Base-by-base conservation (phyloP, 2,888 invertebrate species). In the Neoaliturus tenellus region DNA sequence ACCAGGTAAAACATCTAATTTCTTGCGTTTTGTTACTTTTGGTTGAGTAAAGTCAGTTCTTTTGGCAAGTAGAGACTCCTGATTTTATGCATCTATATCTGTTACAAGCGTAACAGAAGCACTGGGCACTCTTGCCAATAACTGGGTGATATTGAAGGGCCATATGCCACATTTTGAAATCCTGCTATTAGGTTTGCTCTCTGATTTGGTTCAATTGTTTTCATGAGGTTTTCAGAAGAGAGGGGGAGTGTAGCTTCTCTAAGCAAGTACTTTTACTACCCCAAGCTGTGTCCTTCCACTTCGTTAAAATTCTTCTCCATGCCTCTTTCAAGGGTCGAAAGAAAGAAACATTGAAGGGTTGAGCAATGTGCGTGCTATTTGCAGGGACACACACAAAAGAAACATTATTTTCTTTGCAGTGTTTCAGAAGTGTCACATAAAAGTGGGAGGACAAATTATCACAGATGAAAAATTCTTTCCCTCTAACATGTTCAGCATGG, bases 401-500 rank as follows among this genome's bases (percentile, higher is more conserved):
- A 17, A 48, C n/a, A 48, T 48, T 48, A 17, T 48, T 48, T 17
- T 17, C 12, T 17, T 48, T 14, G 14, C 48, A 48, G 4, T 35
- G 35, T 35, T 35, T 35, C 10, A 35, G 35, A 35, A 35, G 4
- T 35, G 35, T 35, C 35, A 35, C 35, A 35, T 4, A 35, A 35
- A 35, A 35, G 35, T 35, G 35, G 4, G 35, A 35, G 35, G 35
- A 35, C 10, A 35, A 35, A 35, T 35, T 35, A 35, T 35, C 35
- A 35, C 35, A 35, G 35, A 35, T 35, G 35, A 35, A 35, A 35
- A 4, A 6, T 35, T 35, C 35, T 35, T 35, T 35, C 35, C 35
- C 10, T 35, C 35, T 35, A 31, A 73, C 10, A 31, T 55, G 20
- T 82, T 82, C 35, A 82, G 69, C 17, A 23, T 82, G 69, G 17